Percentiles rank a stretch among this genome's conserved stretches.
phyloP scores from a whole-genome alignment of 2,888 invertebrate species.

The Rhingia rostrata region DNA sequence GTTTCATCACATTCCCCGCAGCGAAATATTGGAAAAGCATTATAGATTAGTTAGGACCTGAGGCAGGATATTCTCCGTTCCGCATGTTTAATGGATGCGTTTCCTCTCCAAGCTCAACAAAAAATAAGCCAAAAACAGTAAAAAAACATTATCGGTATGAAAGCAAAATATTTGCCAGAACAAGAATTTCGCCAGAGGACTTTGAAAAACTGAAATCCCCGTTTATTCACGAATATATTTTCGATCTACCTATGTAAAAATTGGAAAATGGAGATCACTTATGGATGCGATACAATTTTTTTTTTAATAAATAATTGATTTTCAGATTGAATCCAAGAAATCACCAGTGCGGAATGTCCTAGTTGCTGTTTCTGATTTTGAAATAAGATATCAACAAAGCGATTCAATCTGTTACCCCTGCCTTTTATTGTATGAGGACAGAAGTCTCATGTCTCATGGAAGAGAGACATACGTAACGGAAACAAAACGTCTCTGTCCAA shows the following conservation, averaged over 20 bases:
- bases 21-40: conserved; percentile 78
- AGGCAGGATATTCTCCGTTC: conserved; percentile 11
- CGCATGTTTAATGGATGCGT: conserved; percentile 51
- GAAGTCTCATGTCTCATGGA: conserved; percentile 9
- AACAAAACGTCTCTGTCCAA: conserved; percentile 14
- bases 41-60: conserved; percentile 79
- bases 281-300: conserved; percentile 19
- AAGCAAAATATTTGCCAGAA: conserved; percentile 7
- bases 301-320: not conserved
- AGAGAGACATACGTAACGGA: not conserved
- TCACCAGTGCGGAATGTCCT: conserved; percentile 14
- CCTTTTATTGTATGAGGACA: conserved; percentile 28
- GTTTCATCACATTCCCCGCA: conserved; percentile 68
- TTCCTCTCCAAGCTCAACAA: conserved; percentile 8
- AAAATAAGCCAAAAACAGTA: conserved; percentile 7
- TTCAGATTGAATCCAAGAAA: conserved; percentile 23
- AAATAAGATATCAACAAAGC: conserved; percentile 9
- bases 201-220: not conserved
- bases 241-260: conserved; percentile 7
- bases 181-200: conserved; percentile 29
- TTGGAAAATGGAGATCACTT: conserved; percentile 53
- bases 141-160: conserved; percentile 17
- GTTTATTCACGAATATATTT: conserved; percentile 28
- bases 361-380: conserved; percentile 43
- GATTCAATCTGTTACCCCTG: conserved; percentile 43